Base-by-base conservation (phyloP, 2,888 invertebrate species). In the Gibbula magus region DNA sequence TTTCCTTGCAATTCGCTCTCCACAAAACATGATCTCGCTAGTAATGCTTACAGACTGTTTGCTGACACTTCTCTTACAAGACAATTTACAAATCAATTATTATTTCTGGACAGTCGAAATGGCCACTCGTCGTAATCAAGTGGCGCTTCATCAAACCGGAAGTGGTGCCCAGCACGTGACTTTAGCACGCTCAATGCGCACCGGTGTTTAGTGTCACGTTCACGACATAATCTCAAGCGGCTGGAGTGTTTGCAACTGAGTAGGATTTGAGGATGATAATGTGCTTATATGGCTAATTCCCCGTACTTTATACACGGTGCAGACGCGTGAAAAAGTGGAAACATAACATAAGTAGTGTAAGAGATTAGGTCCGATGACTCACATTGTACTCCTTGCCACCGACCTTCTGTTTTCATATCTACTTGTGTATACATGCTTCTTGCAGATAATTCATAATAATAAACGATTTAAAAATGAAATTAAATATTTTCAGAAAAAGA, bases 71-170 rank as follows among this genome's bases (percentile, higher is more conserved):
- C 61, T 61, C 29, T 61, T 61, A 61, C 61, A 61, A 61, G 29
- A 25, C 61, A 61, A 29, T 61, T 61, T 61, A 61, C 61, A 61
- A 61, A 61, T 61, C 61, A 61, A 61, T 61, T 61, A 61, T 61
- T 61, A 61, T 61, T 61, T 61, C 61, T 61, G 61, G 29, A 61
- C 61, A 61, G 56, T 25, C 61, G 61, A 29, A 29, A 61, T 29
- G 29, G 61, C 61, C 61, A 29, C 61, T 25, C 16, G 61, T 61
- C 61, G 25, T 25, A 16, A 61, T 61, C 61, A 61, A 61, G 61
- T 61, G 61, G 61, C 61, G 61, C 61, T 61, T 61, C 61, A 61
- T 29, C 61, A 29, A 61, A 61, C 61, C 61, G 61, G 61, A 61
- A 61, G 61, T 61, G 61, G 61, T 29, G 25, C 29, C 13, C 5